Base-by-base conservation (phyloP, 2,888 invertebrate genomes). In the Acrocyrtus sp. region DNA sequence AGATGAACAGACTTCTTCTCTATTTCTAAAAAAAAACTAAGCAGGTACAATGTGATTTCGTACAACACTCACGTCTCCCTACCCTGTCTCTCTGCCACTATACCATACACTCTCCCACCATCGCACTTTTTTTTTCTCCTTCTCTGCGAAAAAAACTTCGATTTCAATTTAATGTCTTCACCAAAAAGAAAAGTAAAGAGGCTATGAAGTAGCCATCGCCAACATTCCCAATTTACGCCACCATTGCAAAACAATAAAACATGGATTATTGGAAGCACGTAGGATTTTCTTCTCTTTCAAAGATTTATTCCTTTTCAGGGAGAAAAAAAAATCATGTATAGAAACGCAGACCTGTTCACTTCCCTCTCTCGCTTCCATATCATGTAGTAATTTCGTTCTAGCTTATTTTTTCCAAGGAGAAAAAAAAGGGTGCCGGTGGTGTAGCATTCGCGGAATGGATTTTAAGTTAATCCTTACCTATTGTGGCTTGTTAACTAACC, bases 161-260 rank as follows among this genome's bases (percentile, higher is more conserved):
- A 72, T 72, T 72, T 72, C 72, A 72, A 72, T 72, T 72, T 72
- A 72, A 72, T 72, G 72, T 72, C 72, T 72, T 72, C 72, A 68
- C 68, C 54, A 68, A 68, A 19, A 19, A 47, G 19, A 17, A 47
- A 50, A 50, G n/a, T 22, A 50, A 50, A 62, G 50, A 68, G 68
- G n/a, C n/a, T n/a, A n/a, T n/a, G n/a, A n/a, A n/a, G 5, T 34
- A 12, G 34, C 12, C 34, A 34, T 68, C 68, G 68, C 68, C 68
- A 67, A 51, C 67, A 58, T 60, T 68, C 68, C 53, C 61, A 68
- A 68, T 68, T 67, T 67, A 67, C 67, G 67, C 67, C 67, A n/a
- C n/a, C n/a, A 67, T 62, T 27, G 65, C 72, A 72, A 72, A 72
- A 72, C 72, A 72, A 72, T 72, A 72, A 72, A 72, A 65, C 72